Evolutionary conservation across 2,113 vertebrate genomes (phyloP), one percentile per base, ranked within the genome.

Genomic region (Cercocebus atys): DNA sequence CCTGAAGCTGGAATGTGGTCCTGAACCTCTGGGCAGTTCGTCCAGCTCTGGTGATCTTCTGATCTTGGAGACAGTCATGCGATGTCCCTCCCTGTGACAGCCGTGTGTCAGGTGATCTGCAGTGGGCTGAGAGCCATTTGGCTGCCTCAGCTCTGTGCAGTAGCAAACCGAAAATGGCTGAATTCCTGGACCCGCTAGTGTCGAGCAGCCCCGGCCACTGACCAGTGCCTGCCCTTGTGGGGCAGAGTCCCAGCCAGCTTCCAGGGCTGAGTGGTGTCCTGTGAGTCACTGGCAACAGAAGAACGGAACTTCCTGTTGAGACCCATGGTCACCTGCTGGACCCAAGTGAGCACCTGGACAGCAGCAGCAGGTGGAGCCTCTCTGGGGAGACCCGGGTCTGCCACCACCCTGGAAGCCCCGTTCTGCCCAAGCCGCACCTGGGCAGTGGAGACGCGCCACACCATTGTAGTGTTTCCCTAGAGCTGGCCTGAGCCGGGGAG

Each of bases 61-160:
- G 2, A 43, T n/a, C 8, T 52, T 7, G 12, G 64, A 8, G 64
- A 86, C 84, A 25, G 61, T 50, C 23, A 17, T 27, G 5, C 23
- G 45, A 17, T 27, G 32, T 86, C 84, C 45, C 32, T 30, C 23
- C 66, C 52, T 88, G 27, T 18, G n/a, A 43, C 6, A 16, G 68
- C n/a, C 3, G 0, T 30, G 8, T 32, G n/a, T 20, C 2, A 55
- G 50, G 47, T 27, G 47, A 38, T 30, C 84, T 30, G 8, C 2
- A 10, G 13, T 9, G 30, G 83, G 32, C 25, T 32, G 45, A n/a
- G 45, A n/a, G 72, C 83, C 45, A 0, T n/a, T 50, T 27, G 45
- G 45, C 64, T 27, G 25, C 25, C 68, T 43, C 4, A 3, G n/a
- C 85, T 73, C n/a, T 22, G n/a, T 40, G 47, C 84, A 27, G 35